phyloP scores from a whole-genome alignment of 2,113 vertebrate species.

The Mixornis gularis region DNA sequence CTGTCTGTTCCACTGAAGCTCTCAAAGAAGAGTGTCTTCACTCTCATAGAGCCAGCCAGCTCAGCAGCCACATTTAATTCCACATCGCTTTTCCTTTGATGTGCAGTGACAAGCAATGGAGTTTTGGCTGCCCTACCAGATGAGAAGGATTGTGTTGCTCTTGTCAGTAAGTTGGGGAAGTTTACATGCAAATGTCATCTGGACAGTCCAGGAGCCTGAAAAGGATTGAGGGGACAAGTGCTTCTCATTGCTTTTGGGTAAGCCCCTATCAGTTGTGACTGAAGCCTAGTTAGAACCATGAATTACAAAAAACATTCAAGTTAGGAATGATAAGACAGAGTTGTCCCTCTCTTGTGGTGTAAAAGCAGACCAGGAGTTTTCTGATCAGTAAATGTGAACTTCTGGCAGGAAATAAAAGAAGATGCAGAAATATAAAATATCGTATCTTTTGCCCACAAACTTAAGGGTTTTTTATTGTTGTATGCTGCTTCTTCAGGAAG shows the following conservation, averaged over 20 bases:
- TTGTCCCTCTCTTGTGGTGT: not conserved
- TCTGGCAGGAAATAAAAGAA: not conserved
- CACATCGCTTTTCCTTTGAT: constrained; percentile 6
- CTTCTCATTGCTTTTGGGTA: not conserved
- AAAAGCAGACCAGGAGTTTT: not conserved
- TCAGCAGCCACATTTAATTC: constrained; percentile 58
- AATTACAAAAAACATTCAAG: not conserved
- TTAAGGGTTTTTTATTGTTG: not conserved
- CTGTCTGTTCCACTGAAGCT: constrained; percentile 54
- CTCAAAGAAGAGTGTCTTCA: constrained; percentile 26
- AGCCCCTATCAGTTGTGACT: not conserved
- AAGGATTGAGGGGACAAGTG: not conserved
- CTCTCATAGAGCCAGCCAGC: not conserved
- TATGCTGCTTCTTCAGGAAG: not conserved
- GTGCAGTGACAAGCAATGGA: constrained; percentile 1
- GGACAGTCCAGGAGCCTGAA: not conserved
- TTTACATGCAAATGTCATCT: not conserved
- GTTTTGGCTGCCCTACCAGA: not conserved
- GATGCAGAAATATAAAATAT: not conserved
- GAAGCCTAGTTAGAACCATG: not conserved
- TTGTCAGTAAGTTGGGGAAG: not conserved
- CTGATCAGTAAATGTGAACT: not conserved
- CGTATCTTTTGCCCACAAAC: not conserved
- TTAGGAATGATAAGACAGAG: not conserved
- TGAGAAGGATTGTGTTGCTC: not conserved